These are phyloP conservation scores for Morone chrysops DNA, from an alignment of 2,113 vertebrate species.

Conservation along the genomic window DNA sequence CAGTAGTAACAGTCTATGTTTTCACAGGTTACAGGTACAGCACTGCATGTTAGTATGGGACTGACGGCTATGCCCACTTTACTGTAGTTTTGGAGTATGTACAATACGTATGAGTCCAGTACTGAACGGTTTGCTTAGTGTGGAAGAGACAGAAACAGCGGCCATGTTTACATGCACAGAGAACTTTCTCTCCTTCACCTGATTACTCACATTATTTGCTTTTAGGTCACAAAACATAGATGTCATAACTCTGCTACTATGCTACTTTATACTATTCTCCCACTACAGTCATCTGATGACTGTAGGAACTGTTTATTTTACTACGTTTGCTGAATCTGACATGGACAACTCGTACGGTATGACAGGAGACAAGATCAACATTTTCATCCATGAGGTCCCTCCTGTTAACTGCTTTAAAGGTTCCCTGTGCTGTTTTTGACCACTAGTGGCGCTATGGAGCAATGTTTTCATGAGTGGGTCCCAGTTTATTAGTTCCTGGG, in stretches of 20 bases:
- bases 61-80: constrained; percentile 31
- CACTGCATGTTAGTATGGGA: constrained; percentile 51
- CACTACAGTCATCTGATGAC: not conserved
- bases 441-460: not conserved
- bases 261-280: not conserved
- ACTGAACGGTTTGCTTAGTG: constrained; percentile 22
- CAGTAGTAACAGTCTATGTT: constrained; percentile 61
- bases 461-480: not conserved
- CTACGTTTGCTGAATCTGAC: too few species aligned
- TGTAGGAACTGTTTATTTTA: not conserved
- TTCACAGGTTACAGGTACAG: constrained; percentile 55
- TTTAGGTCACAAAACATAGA: not conserved
- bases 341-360: too few species aligned
- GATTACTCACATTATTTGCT: not conserved
- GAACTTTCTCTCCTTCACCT: constrained; percentile 1
- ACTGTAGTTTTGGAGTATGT: constrained; percentile 53
- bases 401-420: not conserved
- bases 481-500: not conserved
- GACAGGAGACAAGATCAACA: too few species aligned
- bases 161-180: constrained; percentile 71
- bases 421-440: not conserved
- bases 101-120: constrained; percentile 47
- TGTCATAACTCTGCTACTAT: not conserved
- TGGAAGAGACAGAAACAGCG: constrained; percentile 28
- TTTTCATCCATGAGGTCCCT: not conserved